Evolutionary conservation across 2,113 vertebrate genomes (phyloP), one percentile per base, ranked within the genome.

Genomic region (Crotalus horridus): DNA sequence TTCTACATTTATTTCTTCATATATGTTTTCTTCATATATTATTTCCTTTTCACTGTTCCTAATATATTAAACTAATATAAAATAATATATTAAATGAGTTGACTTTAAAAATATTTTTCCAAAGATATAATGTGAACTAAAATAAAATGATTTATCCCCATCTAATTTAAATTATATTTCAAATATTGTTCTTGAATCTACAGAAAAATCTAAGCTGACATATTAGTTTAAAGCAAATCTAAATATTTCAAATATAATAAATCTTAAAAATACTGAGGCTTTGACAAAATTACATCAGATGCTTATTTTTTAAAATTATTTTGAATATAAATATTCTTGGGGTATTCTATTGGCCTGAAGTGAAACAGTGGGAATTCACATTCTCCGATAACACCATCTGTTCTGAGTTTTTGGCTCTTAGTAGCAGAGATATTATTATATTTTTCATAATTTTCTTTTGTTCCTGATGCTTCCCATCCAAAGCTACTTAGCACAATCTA

Each of bases 331-430:
- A 46, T 24, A 24, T 15, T 53, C 54, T 90, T 39, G 54, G 59
- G 51, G 87, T 88, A 92, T 59, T 92, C 24, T 54, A 88, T 54
- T 85, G 85, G 23, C n/a, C 81, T 51, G 23, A n/a, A 61, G 56
- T 90, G 54, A 81, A n/a, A 39, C 29, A 81, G 88, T 56, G 29
- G 61, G 51, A 81, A 90, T 92, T 59, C 61, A 43, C 56, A 9
- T 59, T 89, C n/a, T 87, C 39, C 21, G 48, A 87, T 92, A 87
- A 56, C 39, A 43, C n/a, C 91, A 94, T 92, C 85, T 90, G 89
- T 61, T 90, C 7, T 11, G 81, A 53, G 46, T 53, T 88, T 81
- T 81, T 88, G 29, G 61, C 86, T 88, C 39, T 88, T 85, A 85
- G 81, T 88, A 91, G 56, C 59, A 39, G 61, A 9, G n/a, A 26